Evolutionary conservation across 2,113 vertebrate genomes (phyloP).

Genomic region (Saccopteryx bilineata): DNA sequence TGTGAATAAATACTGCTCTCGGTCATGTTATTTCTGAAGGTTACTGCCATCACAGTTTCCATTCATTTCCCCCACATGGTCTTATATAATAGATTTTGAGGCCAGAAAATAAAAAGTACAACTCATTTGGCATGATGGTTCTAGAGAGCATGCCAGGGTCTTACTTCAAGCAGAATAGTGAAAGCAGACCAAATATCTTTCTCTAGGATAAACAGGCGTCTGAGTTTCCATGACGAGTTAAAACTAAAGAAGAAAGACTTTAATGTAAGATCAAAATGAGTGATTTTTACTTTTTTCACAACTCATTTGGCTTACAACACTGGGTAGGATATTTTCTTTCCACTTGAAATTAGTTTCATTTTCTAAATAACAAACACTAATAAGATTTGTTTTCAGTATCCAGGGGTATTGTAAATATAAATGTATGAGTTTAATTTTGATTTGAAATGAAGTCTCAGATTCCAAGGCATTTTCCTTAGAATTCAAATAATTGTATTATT

Average conservation of each 20-base stretch:
- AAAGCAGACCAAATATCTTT: conserved; percentile 1
- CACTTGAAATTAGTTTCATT: conserved; percentile 44
- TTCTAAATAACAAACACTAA: conserved; percentile 17
- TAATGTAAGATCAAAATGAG: conserved; percentile 1
- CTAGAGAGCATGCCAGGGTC: not conserved
- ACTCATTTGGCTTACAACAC: not conserved
- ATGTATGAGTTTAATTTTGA: conserved; percentile 32
- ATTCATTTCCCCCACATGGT: not conserved
- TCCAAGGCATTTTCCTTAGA: conserved; percentile 17
- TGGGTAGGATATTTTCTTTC: not conserved
- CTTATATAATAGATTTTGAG: not conserved
- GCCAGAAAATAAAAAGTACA: conserved; percentile 13
- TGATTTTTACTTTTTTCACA: not conserved
- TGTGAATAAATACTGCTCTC: not conserved
- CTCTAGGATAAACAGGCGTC: not conserved
- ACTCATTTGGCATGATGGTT: not conserved
- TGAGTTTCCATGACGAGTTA: conserved; percentile 1
- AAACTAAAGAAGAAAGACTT: conserved; percentile 45
- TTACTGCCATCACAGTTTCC: conserved; percentile 3
- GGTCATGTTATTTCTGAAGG: not conserved
- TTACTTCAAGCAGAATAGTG: not conserved
- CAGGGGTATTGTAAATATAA: not conserved
- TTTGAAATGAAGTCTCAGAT: not conserved
- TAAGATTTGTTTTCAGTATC: not conserved
- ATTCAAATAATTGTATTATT: conserved; percentile 64